Evolutionary conservation across 2,888 invertebrate species (phyloP).

Genomic region (Carpatolechia fugitivella): DNA sequence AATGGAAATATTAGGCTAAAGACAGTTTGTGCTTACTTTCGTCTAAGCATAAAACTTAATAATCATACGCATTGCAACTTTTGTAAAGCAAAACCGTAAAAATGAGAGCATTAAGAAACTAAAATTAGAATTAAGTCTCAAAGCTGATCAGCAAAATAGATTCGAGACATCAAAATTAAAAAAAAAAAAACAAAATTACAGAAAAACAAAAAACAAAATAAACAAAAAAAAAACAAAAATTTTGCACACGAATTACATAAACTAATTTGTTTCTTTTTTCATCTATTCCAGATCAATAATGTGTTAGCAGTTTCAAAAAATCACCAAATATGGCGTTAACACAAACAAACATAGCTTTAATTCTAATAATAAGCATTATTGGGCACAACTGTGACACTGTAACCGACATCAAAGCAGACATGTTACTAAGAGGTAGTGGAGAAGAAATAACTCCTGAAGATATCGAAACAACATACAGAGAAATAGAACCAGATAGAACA

Average conservation of each 20-base stretch:
- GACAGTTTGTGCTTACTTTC: too few species aligned
- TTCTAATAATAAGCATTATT: constrained; percentile 15
- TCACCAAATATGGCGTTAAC: constrained; percentile 25
- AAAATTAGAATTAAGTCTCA: too few species aligned
- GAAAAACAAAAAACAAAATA: background rate
- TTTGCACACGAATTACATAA: background rate
- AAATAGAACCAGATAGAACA: background rate
- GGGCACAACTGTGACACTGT: constrained; percentile 3
- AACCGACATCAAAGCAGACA: constrained; percentile 3
- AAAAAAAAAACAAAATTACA: background rate
- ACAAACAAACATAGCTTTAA: constrained; percentile 25
- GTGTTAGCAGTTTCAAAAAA: background rate
- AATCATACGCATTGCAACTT: too few species aligned
- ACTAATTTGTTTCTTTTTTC: background rate
- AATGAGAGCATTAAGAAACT: too few species aligned
- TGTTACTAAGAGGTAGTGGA: constrained; percentile 9
- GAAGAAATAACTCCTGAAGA: background rate
- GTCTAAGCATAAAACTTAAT: too few species aligned
- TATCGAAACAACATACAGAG: background rate
- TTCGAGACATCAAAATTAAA: too few species aligned
- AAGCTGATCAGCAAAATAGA: too few species aligned
- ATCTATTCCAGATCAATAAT: background rate
- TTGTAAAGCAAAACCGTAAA: too few species aligned
- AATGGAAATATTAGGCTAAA: too few species aligned
- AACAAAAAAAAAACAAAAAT: too few species aligned